phyloP scores from a whole-genome alignment of 2,113 vertebrate species.

The Zosterops pallidus region DNA sequence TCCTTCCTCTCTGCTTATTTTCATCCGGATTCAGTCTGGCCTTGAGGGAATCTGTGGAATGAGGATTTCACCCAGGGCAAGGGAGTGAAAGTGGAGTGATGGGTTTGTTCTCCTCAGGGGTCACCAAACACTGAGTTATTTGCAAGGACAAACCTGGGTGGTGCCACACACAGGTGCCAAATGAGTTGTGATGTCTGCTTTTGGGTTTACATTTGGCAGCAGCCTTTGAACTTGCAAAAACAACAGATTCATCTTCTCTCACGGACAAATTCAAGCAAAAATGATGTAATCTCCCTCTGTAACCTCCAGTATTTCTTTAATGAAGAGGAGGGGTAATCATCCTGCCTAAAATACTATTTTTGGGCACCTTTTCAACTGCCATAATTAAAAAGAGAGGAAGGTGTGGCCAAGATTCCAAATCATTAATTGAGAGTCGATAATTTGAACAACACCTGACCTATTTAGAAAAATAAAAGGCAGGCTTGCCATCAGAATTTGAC shows the following conservation, averaged over 20 bases:
- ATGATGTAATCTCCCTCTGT: rapidly evolving
- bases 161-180: neutral
- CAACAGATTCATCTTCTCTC: neutral
- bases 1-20: neutral
- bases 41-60: neutral
- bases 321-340: neutral
- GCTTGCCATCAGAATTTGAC: neutral
- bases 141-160: neutral
- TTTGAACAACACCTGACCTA: neutral
- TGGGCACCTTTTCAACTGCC: neutral
- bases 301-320: neutral
- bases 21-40: neutral
- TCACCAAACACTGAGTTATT: neutral
- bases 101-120: neutral
- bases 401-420: neutral
- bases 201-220: neutral
- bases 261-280: neutral
- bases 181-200: neutral
- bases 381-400: neutral
- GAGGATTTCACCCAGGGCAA: neutral
- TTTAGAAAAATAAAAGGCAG: neutral
- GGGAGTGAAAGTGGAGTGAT: neutral
- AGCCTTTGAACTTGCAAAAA: neutral
- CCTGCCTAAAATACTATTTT: neutral
- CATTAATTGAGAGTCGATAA: neutral